Evolutionary conservation across 2,797 vertebrate genomes (phyloP), one percentile per base, ranked within the genome.

Genomic region (Pristis pectinata): DNA sequence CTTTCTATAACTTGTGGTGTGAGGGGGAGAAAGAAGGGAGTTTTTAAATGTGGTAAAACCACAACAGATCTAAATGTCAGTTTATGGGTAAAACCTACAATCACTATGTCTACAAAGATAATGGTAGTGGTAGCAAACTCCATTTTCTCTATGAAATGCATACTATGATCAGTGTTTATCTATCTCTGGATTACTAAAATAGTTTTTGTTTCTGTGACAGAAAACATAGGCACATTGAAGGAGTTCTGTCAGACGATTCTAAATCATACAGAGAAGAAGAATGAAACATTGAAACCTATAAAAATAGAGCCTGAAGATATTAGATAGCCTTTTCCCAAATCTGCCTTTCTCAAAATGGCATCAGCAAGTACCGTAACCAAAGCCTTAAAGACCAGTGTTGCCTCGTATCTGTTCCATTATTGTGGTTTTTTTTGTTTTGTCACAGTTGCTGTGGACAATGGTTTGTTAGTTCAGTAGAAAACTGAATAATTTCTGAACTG

Each of bases 301-400:
- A 99, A 99, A 97, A 98, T 98, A 96, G 99, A 99, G 96, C 98
- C 98, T 0, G 98, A 99, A 97, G 99, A 99, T 96, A 98, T 98
- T 96, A 99, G 98, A 99, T 99, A 99, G 98, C 98, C 95, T 95
- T 76, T 41, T 95, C 93, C 94, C 97, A 97, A 96, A 94, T 77
- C 70, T 95, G 95, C 95, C 95, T 87, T 95, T 96, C 94, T 95
- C 96, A 95, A 96, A 95, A 95, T 3, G 95, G 95, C 95, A 91
- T 96, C 95, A 70, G 94, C 96, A 98, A 98, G 97, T 97, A 97
- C 97, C 98, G 98, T 97, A 97, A 97, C 97, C 97, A 98, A 97
- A 98, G 99, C 99, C 98, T 99, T 99, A 99, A 99, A 98, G 98
- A 99, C 99, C 99, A 98, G 97, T 94, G 98, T 98, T 99, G 99